Evolutionary conservation across 2,113 vertebrate genomes (phyloP), one percentile per base, ranked within the genome.

Genomic region (Tragulus kanchil): DNA sequence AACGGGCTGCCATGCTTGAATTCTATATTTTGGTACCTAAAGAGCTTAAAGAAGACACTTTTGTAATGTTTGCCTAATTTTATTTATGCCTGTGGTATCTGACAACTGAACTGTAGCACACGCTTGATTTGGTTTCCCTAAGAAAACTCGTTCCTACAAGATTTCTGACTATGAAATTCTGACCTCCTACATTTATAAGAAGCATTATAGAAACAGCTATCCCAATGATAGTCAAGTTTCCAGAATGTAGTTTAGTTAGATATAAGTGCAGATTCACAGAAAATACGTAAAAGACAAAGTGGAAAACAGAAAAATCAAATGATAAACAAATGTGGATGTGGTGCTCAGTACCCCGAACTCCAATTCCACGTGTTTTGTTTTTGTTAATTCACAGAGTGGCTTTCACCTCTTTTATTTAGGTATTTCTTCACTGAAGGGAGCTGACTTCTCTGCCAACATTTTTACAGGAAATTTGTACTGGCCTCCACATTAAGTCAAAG

Each of bases 11-110:
- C 42, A 54, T 77, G 65, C n/a, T 91, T 95, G 58, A 82, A 62
- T 67, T 94, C 85, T 52, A 59, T 31, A 89, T 52, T 42, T 79
- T n/a, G 50, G 64, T 42, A 93, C 42, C 88, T 71, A 64, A 89
- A 91, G 3, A 67, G 45, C 23, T 61, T 78, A 42, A 88, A 94
- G 42, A n/a, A 79, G 56, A 69, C 26, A 52, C 82, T 58, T 88
- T 59, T 61, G 36, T 90, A 93, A 45, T 26, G 45, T 59, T 58
- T 84, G 25, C n/a, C 59, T 97, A 89, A 48, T 69, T 94, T 89
- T 96, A 88, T 64, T 87, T 45, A 79, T 26, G 13, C 21, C 31
- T 92, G 19, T 56, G 9, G 28, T 75, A 84, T 45, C 1, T 94
- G 79, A 89, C 52, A 96, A 89, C 5, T 45, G 26, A 84, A 84